phyloP scores from a whole-genome alignment of 37 sponge, comb jelly and placozoan genomes.

The Sycon ciliatum region DNA sequence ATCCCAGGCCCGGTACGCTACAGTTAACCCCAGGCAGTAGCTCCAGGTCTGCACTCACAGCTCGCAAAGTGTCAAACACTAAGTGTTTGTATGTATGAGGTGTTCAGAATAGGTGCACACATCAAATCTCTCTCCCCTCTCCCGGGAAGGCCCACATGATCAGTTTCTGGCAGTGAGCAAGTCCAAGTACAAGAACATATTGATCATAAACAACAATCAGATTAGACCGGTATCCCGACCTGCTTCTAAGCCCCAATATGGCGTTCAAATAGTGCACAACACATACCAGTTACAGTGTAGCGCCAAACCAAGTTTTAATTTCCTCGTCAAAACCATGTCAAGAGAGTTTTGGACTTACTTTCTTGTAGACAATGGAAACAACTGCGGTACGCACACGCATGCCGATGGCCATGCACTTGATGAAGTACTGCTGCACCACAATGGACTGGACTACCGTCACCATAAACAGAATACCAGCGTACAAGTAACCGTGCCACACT shows the following conservation, averaged over 20 bases:
- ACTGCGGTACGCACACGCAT: constrained; percentile 64
- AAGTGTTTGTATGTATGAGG: no score
- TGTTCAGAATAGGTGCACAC: no score
- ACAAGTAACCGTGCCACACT: constrained; percentile 72
- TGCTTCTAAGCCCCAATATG: no score
- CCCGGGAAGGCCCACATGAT: no score
- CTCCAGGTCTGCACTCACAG: no score
- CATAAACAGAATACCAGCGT: constrained; percentile 60
- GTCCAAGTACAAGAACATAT: not conserved
- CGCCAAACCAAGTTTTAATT: not conserved
- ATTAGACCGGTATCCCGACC: no score
- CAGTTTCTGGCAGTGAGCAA: no score
- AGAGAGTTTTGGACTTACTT: constrained; percentile 33
- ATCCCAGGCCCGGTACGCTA: no score
- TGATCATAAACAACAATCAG: not conserved
- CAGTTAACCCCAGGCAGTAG: no score
- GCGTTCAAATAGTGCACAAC: no score
- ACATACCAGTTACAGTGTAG: not conserved
- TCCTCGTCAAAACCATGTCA: not conserved
- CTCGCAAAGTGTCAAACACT: no score
- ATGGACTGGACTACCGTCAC: constrained; percentile 60
- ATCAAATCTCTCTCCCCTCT: no score
- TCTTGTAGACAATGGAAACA: constrained; percentile 58
- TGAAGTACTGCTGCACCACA: constrained; percentile 73
- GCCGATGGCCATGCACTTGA: constrained; percentile 48